Evolutionary conservation across 2,797 vertebrate genomes (phyloP).

Genomic region (Periparus ater): DNA sequence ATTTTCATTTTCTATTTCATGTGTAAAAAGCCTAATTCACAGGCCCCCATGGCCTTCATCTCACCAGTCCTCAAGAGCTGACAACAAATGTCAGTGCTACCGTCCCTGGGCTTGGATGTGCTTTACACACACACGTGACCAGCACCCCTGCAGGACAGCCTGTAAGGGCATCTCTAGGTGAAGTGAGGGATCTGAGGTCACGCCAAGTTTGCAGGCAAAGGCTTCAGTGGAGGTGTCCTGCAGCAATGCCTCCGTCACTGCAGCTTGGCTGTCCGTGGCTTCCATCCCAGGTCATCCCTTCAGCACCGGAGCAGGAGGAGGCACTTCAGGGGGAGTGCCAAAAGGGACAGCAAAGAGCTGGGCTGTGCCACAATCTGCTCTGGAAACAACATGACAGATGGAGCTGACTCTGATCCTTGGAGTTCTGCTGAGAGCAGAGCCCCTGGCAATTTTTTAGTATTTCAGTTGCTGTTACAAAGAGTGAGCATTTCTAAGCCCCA

Average conservation of each 20-base stretch:
- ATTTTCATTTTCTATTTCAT: background rate
- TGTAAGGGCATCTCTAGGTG: background rate
- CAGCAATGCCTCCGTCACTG: accelerated
- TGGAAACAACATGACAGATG: background rate
- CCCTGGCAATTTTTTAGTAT: background rate
- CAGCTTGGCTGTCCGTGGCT: background rate
- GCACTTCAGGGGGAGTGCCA: accelerated
- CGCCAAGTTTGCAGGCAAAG: background rate
- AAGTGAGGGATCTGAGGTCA: background rate
- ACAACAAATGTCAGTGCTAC: background rate
- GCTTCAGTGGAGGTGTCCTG: accelerated
- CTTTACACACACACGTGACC: background rate
- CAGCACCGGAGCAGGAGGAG: accelerated
- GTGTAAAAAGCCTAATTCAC: background rate
- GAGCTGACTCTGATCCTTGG: background rate
- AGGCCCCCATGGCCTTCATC: background rate
- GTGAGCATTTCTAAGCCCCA: background rate
- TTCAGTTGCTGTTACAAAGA: background rate
- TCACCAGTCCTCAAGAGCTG: background rate
- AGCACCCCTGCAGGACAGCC: background rate
- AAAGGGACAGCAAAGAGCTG: background rate
- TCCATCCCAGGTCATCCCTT: background rate
- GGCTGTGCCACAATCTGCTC: background rate
- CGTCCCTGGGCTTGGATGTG: background rate
- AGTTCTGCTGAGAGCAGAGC: background rate